Evolutionary conservation across 2,888 invertebrate species (phyloP), one percentile per base, ranked within the genome.

Genomic region (Nebria salina): DNA sequence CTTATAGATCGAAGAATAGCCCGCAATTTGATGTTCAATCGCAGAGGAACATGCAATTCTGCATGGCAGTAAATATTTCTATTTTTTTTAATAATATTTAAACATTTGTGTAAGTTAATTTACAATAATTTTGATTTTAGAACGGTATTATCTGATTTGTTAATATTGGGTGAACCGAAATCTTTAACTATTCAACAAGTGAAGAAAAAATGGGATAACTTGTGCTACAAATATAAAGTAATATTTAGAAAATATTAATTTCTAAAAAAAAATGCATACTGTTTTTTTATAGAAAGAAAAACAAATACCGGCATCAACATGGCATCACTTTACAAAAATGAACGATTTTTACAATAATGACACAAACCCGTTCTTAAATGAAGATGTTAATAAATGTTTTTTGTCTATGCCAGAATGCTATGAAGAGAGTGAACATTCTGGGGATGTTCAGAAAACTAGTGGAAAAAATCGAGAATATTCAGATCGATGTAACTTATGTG

Each of bases 191-290:
- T 64, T 34, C 64, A 34, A 41, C 81, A 81, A 81, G 65, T 81
- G 0, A 76, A 76, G 76, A 81, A 81, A 76, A 81, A 81, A 43
- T 81, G 81, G 81, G 76, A 76, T 65, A 76, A 81, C 72, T 66
- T 81, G 26, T 66, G 43, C 43, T 54, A 72, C 25, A 76, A 76
- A 76, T 81, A 81, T 65, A 76, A 65, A 43, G 79, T 79, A 79
- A 66, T 34, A 20, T n/a, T 15, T 5, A 73, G 13, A 9, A 41
- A 73, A 7, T n/a, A 25, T 7, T 11, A 2, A 54, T 6, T 54
- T 54, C 54, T 54, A 6, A 6, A 11, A 54, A 54, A 54, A 7
- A 34, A 54, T 54, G 54, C 3, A 54, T 54, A 54, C 4, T 34
- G 8, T 54, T 54, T 54, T 6, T 54, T 7, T 70, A 4, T 34